Evolutionary conservation across 2,113 vertebrate species (phyloP), one percentile per base, ranked within the genome.

Genomic region (Halichoerus grypus): DNA sequence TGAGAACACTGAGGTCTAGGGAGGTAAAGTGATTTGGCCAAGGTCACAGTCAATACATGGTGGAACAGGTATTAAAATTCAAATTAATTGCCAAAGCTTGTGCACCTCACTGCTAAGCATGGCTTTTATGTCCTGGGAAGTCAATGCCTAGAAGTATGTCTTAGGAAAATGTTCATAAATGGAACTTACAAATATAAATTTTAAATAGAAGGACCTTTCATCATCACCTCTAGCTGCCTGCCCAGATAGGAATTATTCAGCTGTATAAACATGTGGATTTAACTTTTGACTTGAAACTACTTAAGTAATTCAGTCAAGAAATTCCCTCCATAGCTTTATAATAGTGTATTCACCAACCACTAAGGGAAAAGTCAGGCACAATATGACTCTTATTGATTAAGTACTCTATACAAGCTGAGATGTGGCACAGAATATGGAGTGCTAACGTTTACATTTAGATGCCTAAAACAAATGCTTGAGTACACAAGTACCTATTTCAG

Each of bases 301-400:
- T 72, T 93, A 87, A 92, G 42, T 97, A 91, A 97, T 97, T 91
- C 77, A 88, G 13, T 3, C 28, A 96, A 96, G 76, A 94, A 91
- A 95, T 65, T 87, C 49, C 31, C 4, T 95, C 42, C 42, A 83
- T 57, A 49, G 36, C 4, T 88, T 88, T 95, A 61, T 77, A 95
- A 85, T 71, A 92, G 49, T 94, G 18, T 84, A 80, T 92, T 87
- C 51, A 94, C n/a, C 90, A 96, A 97, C 55, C 42, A 76, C 69
- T n/a, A 69, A 57, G 57, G 63, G 42, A 90, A 90, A 46, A 69
- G 80, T 95, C 46, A 83, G 55, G 90, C 11, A 92, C 12, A 79
- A 59, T 92, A 72, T 85, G n/a, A 87, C 39, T 93, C 21, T 91
- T 91, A 97, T 67, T 91, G 69, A 92, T 96, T 97, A 96, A 91